Percentiles rank a stretch among this genome's conserved stretches.
Conservation (phyloP, 2,797 vertebrate genomes). For the Takifugu rubripes region DNA sequence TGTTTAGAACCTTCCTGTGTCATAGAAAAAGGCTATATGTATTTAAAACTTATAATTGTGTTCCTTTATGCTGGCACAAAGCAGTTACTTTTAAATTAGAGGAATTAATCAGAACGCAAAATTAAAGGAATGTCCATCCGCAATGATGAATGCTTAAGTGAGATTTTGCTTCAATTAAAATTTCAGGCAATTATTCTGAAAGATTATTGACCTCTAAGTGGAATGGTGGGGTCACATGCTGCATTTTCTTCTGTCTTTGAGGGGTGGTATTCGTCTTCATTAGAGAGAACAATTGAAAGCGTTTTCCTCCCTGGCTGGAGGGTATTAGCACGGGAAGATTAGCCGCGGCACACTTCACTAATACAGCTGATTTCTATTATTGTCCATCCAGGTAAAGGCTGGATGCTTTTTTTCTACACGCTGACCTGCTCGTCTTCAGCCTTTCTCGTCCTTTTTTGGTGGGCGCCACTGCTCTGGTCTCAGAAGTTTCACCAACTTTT, state of each 20-base stretch:
- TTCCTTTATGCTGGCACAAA: constrained; percentile 80
- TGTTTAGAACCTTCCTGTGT: constrained; percentile 79
- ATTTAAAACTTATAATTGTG: constrained; percentile 85
- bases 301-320: constrained; percentile 72
- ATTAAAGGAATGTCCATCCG: constrained; percentile 72
- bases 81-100: constrained; percentile 82
- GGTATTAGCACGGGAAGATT: constrained; percentile 78
- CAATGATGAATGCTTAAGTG: constrained; percentile 75
- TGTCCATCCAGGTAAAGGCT: constrained; percentile 68
- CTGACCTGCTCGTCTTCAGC: constrained; percentile 7
- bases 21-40: constrained; percentile 85
- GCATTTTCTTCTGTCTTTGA: constrained; percentile 74
- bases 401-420: constrained; percentile 32
- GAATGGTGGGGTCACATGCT: constrained; percentile 78
- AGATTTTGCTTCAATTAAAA: constrained; percentile 89
- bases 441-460: constrained; percentile 9
- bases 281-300: constrained; percentile 85
- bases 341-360: constrained; percentile 67
- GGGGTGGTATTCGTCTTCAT: constrained; percentile 87
- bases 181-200: constrained; percentile 82
- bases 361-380: constrained; percentile 71
- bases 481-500: not conserved
- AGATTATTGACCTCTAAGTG: constrained; percentile 86
- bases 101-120: constrained; percentile 81
- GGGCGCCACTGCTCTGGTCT: not conserved